Percentiles rank a stretch among this genome's conserved stretches.
phyloP scores from a whole-genome alignment of 2,113 vertebrate genomes.

The Merops nubicus region DNA sequence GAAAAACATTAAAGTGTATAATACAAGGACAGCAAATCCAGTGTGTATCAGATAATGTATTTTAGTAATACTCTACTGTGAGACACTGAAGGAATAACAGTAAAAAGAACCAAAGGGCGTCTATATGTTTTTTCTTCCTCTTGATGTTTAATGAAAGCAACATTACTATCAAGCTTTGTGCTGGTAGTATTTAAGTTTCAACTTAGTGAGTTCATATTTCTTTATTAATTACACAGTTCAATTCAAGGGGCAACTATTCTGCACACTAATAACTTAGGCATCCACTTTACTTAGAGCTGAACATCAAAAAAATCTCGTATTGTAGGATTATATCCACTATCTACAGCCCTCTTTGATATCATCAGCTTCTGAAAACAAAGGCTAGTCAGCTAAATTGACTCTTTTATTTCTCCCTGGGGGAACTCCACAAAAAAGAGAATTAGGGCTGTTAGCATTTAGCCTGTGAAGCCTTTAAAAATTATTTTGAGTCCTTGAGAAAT shows the following conservation, averaged over 20 bases:
- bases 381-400: slow-evolving; percentile 32
- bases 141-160: slow-evolving; percentile 26
- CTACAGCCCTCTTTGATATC: not conserved
- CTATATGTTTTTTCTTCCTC: not conserved
- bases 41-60: not conserved
- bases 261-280: not conserved
- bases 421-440: not conserved
- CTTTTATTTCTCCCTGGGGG: slow-evolving; percentile 8
- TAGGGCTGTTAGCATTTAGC: not conserved
- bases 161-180: not conserved
- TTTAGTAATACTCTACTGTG: not conserved
- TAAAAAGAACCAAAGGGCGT: not conserved
- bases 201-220: not conserved
- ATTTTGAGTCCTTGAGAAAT: slow-evolving; percentile 21
- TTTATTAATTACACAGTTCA: slow-evolving; percentile 11
- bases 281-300: slow-evolving; percentile 23
- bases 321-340: slow-evolving; percentile 43
- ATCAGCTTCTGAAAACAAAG: slow-evolving; percentile 50
- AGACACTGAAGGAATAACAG: not conserved
- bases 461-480: slow-evolving; percentile 8
- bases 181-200: slow-evolving; percentile 1
- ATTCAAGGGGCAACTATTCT: not conserved
- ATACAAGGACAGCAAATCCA: not conserved
- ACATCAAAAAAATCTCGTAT: slow-evolving; percentile 38
- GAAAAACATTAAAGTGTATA: not conserved